Percentiles rank a stretch among this genome's conserved stretches.
These are phyloP conservation scores for Micrastur ruficollis DNA, from an alignment of 2,797 vertebrate genomes.

Conservation along the genomic window DNA sequence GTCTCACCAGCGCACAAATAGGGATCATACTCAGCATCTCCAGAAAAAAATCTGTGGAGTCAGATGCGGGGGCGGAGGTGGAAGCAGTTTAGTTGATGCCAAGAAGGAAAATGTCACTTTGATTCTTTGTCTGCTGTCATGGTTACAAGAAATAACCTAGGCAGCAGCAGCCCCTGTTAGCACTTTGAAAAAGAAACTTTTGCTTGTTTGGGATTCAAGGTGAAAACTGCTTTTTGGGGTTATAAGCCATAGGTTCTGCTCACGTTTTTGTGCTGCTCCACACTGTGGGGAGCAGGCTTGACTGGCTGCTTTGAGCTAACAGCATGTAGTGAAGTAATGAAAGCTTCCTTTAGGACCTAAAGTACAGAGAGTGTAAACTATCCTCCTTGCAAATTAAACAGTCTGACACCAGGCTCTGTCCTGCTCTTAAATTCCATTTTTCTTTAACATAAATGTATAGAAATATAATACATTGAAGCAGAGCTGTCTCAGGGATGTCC, in stretches of 20 bases:
- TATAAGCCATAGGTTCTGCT: background rate
- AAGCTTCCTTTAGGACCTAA: background rate
- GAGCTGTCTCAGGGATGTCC: background rate
- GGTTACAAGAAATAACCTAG: background rate
- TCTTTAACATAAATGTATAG: background rate
- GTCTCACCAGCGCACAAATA: slow-evolving; percentile 35
- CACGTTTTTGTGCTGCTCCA: background rate
- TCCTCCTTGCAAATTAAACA: background rate
- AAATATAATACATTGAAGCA: background rate
- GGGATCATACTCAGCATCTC: slow-evolving; percentile 49
- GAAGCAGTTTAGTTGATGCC: background rate
- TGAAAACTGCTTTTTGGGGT: background rate
- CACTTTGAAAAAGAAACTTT: background rate
- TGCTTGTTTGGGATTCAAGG: background rate
- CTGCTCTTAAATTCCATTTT: background rate
- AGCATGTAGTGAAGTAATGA: background rate
- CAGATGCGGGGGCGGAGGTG: background rate
- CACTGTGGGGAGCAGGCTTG: background rate
- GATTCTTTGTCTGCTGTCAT: slow-evolving; percentile 17
- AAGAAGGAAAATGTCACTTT: slow-evolving; percentile 56
- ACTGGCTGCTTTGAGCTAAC: background rate
- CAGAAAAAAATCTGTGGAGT: slow-evolving; percentile 25
- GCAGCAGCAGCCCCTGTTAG: background rate
- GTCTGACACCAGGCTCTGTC: background rate
- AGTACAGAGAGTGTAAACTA: background rate